Evolutionary conservation across 2,113 vertebrate species (phyloP).

Genomic region (Burhinus bistriatus): DNA sequence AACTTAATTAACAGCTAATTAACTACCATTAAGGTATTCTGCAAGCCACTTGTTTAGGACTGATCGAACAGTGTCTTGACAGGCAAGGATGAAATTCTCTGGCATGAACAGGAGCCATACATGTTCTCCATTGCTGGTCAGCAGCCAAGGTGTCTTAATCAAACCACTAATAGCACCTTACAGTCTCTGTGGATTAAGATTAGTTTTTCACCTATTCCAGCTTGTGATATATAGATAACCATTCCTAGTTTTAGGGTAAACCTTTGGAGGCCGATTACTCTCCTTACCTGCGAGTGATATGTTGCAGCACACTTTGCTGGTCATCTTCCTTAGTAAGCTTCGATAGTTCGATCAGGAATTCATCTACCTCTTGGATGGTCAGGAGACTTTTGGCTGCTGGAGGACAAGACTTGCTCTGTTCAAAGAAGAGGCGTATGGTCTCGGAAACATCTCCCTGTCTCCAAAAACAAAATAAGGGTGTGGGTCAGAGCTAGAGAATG

Average conservation of each 20-base stretch:
- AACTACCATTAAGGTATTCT: neutral
- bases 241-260: neutral
- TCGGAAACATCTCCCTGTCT: constrained; percentile 95
- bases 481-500: neutral
- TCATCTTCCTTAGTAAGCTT: constrained; percentile 96
- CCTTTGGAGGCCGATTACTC: neutral
- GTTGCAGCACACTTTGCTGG: constrained; percentile 89
- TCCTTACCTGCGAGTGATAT: constrained; percentile 83
- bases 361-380: constrained; percentile 94
- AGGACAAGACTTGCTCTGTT: constrained; percentile 87
- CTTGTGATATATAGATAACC: neutral
- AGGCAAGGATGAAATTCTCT: neutral
- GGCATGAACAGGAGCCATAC: neutral
- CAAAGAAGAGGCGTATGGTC: constrained; percentile 93
- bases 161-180: neutral
- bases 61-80: neutral
- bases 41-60: neutral
- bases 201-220: neutral
- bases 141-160: neutral
- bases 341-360: constrained; percentile 83
- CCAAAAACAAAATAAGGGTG: neutral
- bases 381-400: constrained; percentile 90
- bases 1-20: neutral
- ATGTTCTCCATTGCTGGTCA: neutral
- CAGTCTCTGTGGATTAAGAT: neutral